A percentile compares a stretch with the other conserved stretches of the same genome.
Evolutionary conservation across 1,140 invertebrate species (phyloP).

Genomic region (Cyphomyrmex costatus): DNA sequence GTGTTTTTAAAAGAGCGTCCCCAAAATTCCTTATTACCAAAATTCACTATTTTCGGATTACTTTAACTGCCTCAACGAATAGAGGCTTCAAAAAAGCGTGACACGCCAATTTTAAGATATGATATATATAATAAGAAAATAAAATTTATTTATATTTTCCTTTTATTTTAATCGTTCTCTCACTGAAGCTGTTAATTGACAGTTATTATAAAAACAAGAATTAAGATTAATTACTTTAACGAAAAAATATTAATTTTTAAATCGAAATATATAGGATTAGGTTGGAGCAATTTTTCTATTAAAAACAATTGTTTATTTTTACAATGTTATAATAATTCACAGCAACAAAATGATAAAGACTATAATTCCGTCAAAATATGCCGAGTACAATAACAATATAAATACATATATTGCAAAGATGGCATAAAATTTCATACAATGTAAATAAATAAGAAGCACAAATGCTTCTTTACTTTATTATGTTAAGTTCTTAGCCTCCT

Average conservation of each 20-base stretch:
- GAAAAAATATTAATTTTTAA: not conserved
- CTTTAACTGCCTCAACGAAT: too few relatives aligned
- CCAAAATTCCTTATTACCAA: too few relatives aligned
- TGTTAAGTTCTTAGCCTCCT: not conserved
- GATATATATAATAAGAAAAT: too few relatives aligned
- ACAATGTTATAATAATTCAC: constrained; percentile 20
- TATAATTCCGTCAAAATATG: not conserved
- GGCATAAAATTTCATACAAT: constrained; percentile 11
- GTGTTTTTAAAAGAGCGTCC: too few relatives aligned
- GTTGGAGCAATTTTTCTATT: constrained; percentile 21
- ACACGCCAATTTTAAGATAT: too few relatives aligned
- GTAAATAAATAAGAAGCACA: constrained; percentile 8
- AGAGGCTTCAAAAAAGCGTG: too few relatives aligned
- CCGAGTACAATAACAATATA: not conserved
- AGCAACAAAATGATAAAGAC: not conserved
- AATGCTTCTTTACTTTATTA: constrained; percentile 4
- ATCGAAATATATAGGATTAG: constrained; percentile 5
- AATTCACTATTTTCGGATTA: too few relatives aligned
- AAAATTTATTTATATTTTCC: too few relatives aligned
- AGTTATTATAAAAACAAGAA: constrained; percentile 1
- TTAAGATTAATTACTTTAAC: not conserved
- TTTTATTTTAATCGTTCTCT: constrained; percentile 4
- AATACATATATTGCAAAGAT: not conserved
- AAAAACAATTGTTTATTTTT: constrained; percentile 4
- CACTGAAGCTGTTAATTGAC: not conserved